These are phyloP conservation scores for Paramormyrops kingsleyae DNA, from an alignment of 2,113 vertebrate species.

Conservation along the genomic window DNA sequence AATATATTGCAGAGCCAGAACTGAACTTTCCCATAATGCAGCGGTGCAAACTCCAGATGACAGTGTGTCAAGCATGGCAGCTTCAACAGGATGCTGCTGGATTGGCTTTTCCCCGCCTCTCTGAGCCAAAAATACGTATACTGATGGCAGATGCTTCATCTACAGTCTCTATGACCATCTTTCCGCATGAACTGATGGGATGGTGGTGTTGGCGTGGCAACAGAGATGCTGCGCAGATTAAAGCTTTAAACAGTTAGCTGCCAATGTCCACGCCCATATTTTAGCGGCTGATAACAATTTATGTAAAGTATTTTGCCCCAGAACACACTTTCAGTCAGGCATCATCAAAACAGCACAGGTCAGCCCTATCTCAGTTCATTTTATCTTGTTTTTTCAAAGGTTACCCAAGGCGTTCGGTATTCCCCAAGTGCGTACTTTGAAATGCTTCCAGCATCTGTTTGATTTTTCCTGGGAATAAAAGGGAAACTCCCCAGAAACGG, in stretches of 20 bases:
- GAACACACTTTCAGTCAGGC: not conserved
- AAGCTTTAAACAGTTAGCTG: not conserved
- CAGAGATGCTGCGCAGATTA: not conserved
- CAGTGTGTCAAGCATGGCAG: not conserved
- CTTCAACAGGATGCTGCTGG: not conserved
- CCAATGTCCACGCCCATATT: not conserved
- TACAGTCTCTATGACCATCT: not conserved
- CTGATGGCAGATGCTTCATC: not conserved
- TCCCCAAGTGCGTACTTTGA: slow-evolving; percentile 43
- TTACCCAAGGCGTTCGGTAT: slow-evolving; percentile 22
- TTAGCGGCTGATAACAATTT: not conserved
- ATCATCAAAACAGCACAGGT: not conserved
- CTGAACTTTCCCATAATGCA: not conserved
- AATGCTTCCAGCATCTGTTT: slow-evolving; percentile 48
- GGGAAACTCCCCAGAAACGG: slow-evolving; percentile 39
- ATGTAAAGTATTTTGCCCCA: not conserved
- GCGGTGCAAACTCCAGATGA: not conserved
- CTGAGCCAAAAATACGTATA: not conserved
- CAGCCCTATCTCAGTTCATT: not conserved
- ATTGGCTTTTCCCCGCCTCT: not conserved
- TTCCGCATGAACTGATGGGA: not conserved
- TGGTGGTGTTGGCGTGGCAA: not conserved
- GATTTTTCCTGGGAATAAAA: slow-evolving; percentile 29
- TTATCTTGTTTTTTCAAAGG: not conserved
- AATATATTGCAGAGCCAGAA: not conserved